Percentiles rank a stretch among this genome's conserved stretches.
These are phyloP conservation scores for Bubo blakistoni DNA, from an alignment of 2,113 vertebrate genomes.

Conservation along the genomic window DNA sequence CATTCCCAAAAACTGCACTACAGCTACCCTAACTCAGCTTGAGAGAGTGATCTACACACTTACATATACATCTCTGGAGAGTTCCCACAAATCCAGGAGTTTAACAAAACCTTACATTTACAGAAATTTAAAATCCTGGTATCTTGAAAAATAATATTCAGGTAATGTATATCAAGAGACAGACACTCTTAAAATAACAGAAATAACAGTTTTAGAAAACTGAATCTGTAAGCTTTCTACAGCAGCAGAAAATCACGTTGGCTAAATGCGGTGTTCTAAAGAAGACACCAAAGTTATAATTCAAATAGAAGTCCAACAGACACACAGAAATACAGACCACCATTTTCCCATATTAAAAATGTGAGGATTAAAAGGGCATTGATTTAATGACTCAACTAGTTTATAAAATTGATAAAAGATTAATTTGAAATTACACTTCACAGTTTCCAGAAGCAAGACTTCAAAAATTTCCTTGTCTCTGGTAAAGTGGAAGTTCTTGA, in stretches of 20 bases:
- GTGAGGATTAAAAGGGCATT: background rate
- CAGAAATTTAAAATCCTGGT: background rate
- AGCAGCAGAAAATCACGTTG: background rate
- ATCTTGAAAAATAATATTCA: background rate
- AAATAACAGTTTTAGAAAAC: background rate
- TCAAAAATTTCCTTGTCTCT: background rate
- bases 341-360: background rate
- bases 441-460: background rate
- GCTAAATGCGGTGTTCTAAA: background rate
- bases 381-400: background rate
- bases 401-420: background rate
- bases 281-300: background rate
- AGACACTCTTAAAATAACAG: background rate
- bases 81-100: background rate
- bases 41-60: background rate
- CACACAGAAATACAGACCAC: background rate
- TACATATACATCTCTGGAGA: background rate
- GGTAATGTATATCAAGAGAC: background rate
- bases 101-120: background rate
- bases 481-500: background rate
- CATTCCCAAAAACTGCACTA: background rate
- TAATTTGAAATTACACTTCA: background rate
- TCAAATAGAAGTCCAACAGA: background rate
- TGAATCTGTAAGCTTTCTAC: background rate
- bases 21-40: background rate